Evolutionary conservation across 2,797 vertebrate species (phyloP).

Genomic region (Cryptoblepharus egeriae): DNA sequence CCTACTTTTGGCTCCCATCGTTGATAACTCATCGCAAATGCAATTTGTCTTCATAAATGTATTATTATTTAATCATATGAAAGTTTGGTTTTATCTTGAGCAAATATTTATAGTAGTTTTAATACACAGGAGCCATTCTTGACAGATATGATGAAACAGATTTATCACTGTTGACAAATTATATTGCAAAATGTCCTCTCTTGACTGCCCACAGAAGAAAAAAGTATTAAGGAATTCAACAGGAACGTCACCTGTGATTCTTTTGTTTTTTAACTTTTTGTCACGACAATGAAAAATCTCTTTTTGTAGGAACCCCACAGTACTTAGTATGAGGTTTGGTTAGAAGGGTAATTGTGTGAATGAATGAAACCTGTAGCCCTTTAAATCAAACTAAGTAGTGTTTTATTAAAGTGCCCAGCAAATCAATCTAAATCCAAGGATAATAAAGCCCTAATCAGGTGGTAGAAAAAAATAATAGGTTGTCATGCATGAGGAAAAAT

Average conservation of each 20-base stretch:
- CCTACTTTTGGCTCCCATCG: constrained; percentile 75
- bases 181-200: constrained; percentile 77
- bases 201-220: constrained; percentile 81
- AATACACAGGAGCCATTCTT: constrained; percentile 87
- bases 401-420: constrained; percentile 97
- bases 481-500: constrained; percentile 99
- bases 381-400: constrained; percentile 95
- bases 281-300: constrained; percentile 81
- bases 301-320: constrained; percentile 52
- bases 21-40: constrained; percentile 78
- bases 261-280: constrained; percentile 77
- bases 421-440: constrained; percentile 99
- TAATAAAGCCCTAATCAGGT: constrained; percentile 99
- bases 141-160: constrained; percentile 87
- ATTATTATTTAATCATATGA: constrained; percentile 85
- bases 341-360: constrained; percentile 89
- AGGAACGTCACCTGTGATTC: constrained; percentile 91
- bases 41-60: constrained; percentile 85
- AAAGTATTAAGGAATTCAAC: constrained; percentile 73
- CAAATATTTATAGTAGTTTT: constrained; percentile 93
- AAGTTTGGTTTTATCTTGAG: constrained; percentile 81
- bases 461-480: constrained; percentile 99
- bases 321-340: constrained; percentile 76
- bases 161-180: constrained; percentile 93
- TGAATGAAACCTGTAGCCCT: constrained; percentile 94